Percentiles rank a stretch among this genome's conserved stretches.
These are phyloP conservation scores for Tiliacea citrago DNA, from an alignment of 2,888 invertebrate genomes.

Conservation along the genomic window DNA sequence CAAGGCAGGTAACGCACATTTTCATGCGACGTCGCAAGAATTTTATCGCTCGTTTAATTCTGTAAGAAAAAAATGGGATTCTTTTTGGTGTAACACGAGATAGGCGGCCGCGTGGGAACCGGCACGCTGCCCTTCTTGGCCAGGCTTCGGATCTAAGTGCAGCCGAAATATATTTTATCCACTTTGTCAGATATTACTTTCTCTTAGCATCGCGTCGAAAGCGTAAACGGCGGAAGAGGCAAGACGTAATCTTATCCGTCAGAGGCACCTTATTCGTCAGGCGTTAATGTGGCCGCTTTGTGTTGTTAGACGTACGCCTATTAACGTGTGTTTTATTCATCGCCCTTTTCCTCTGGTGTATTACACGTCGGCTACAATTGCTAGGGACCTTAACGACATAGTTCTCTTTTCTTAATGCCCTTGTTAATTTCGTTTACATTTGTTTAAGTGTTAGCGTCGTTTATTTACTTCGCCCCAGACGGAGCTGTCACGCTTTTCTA, in stretches of 20 bases:
- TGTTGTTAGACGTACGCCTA: slow-evolving; percentile 80
- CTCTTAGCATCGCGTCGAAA: slow-evolving; percentile 82
- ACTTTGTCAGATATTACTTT: slow-evolving; percentile 87
- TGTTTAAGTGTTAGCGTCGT: slow-evolving; percentile 75
- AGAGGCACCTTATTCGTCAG: slow-evolving; percentile 83
- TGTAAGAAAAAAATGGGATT: slow-evolving; percentile 88
- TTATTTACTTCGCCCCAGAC: slow-evolving; percentile 71
- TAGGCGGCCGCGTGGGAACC: slow-evolving; percentile 88
- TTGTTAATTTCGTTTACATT: slow-evolving; percentile 82
- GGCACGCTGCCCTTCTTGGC: slow-evolving; percentile 79
- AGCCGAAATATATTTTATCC: slow-evolving; percentile 86
- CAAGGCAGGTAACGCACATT: slow-evolving; percentile 91
- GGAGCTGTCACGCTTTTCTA: slow-evolving; percentile 60
- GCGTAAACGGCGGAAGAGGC: slow-evolving; percentile 79
- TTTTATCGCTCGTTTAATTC: slow-evolving; percentile 91
- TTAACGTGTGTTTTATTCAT: slow-evolving; percentile 87
- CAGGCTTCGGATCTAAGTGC: slow-evolving; percentile 85
- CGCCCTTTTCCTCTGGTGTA: slow-evolving; percentile 80
- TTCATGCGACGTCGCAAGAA: slow-evolving; percentile 91
- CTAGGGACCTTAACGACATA: slow-evolving; percentile 80
- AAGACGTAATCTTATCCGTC: slow-evolving; percentile 86
- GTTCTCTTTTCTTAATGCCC: slow-evolving; percentile 81
- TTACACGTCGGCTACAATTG: slow-evolving; percentile 79
- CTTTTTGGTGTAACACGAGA: slow-evolving; percentile 87
- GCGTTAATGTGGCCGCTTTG: slow-evolving; percentile 85